These are phyloP conservation scores for Grammomys surdaster DNA, from an alignment of 2,113 vertebrate genomes.

Conservation along the genomic window DNA sequence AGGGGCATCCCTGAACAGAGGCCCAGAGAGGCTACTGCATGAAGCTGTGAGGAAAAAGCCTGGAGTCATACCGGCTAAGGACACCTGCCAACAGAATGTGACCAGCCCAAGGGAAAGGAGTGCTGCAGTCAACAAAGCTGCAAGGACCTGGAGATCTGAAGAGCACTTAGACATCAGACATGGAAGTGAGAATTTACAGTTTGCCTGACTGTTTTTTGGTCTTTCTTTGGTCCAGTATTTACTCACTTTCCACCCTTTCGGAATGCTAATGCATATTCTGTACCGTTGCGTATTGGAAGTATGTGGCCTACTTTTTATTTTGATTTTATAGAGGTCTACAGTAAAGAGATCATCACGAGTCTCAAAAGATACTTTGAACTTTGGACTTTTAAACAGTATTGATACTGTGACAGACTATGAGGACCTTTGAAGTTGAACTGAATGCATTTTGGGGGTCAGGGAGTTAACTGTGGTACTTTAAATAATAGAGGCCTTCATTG, in stretches of 20 bases:
- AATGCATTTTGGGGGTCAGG: background rate
- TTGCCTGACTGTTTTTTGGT: background rate
- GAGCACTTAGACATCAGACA: background rate
- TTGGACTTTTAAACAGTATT: background rate
- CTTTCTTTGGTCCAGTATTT: background rate
- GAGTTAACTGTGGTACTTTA: background rate
- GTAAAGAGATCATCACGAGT: background rate
- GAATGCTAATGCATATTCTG: background rate
- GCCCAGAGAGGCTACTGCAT: background rate
- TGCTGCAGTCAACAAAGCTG: background rate
- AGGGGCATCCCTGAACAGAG: background rate
- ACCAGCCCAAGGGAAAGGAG: background rate
- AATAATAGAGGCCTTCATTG: background rate
- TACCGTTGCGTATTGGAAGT: background rate
- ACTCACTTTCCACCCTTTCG: background rate
- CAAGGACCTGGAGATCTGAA: background rate
- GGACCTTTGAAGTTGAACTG: background rate
- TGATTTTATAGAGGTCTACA: background rate
- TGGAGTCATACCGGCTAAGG: background rate
- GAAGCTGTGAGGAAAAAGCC: background rate
- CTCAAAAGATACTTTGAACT: background rate
- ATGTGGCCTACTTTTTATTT: background rate
- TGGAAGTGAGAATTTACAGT: background rate
- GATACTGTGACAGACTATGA: background rate
- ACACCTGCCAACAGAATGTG: background rate